Percentiles rank a stretch among this genome's conserved stretches.
Conservation (phyloP, 2,888 invertebrate species). For the Alloscopus bannaensis region DNA sequence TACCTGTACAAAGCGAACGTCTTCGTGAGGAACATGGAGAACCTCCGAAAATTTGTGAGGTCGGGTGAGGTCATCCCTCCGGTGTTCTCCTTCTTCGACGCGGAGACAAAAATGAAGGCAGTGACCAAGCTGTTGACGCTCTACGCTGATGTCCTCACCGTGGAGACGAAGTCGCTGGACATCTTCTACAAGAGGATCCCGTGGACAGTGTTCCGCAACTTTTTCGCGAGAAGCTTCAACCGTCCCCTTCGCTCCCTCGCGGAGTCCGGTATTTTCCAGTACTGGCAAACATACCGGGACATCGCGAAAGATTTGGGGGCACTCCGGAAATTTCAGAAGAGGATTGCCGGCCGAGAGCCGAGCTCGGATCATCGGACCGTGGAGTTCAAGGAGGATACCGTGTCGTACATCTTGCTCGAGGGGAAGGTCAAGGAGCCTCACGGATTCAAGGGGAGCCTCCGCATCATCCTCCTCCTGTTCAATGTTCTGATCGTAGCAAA, state of each 20-base stretch:
- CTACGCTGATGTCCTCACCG: not conserved
- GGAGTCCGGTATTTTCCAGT: not conserved
- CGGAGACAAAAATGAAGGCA: not conserved
- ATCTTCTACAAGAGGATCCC: not conserved
- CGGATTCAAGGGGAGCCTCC: not conserved
- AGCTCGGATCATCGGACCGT: not conserved
- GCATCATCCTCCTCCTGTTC: not conserved
- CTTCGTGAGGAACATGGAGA: not conserved
- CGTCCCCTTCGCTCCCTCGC: not conserved
- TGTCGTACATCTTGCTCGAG: not conserved
- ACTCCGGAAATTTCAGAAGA: not conserved
- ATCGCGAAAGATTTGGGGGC: not conserved
- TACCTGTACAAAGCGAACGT: not conserved
- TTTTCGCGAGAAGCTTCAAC: not conserved
- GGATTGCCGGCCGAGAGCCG: not conserved
- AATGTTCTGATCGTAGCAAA: not conserved
- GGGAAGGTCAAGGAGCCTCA: not conserved
- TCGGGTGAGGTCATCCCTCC: not conserved
- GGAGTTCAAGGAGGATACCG: not conserved
- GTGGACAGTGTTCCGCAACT: not conserved
- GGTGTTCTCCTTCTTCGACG: not conserved
- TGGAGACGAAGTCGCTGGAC: not conserved
- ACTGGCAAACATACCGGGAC: not conserved
- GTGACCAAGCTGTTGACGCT: not conserved
- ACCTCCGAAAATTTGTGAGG: not conserved